Evolutionary conservation across 2,888 invertebrate genomes (phyloP), one percentile per base, ranked within the genome.

Genomic region (Erebia aethiops): DNA sequence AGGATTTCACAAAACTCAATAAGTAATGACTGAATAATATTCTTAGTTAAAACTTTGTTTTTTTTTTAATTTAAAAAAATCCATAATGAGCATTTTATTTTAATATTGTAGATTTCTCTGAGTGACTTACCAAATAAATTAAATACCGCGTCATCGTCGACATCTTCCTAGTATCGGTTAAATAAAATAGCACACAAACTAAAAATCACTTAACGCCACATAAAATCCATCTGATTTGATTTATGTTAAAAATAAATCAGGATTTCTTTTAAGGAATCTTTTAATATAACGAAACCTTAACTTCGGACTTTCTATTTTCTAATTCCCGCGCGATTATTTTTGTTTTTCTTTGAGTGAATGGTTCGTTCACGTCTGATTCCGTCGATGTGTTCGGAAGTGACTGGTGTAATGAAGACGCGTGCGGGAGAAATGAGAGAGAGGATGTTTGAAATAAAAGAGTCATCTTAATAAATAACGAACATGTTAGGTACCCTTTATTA

Each of bases 121-220:
- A 46, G 65, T 11, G 5, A 65, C 77, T 77, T 71, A 77, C 77
- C 77, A 76, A 72, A 72, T 76, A 73, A 61, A 77, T 51, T 21
- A 77, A 70, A 75, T 69, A 74, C 66, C 74, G 74, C 72, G 71
- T 71, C 72, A 73, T 72, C 43, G 51, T 51, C 18, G 66, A 71
- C 72, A 72, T 75, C 64, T 69, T 70, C 49, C 54, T 46, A 67
- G 67, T 57, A 64, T 57, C 54, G 56, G 58, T 70, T 66, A 56
- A 57, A 46, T 52, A 46, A 64, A 49, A 49, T 54, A 54, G 14
- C 26, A 35, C 67, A 67, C 58, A 13, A 21, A 58, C 21, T 8
- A 10, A 46, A 49, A 49, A 21, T 49, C 58, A 67, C 66, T 57
- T 57, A 49, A 49, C 58, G 16, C 11, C 60, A 71, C 73, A 71